Conservation (phyloP, 2,113 vertebrate species). For the Carassius gibelio region DNA sequence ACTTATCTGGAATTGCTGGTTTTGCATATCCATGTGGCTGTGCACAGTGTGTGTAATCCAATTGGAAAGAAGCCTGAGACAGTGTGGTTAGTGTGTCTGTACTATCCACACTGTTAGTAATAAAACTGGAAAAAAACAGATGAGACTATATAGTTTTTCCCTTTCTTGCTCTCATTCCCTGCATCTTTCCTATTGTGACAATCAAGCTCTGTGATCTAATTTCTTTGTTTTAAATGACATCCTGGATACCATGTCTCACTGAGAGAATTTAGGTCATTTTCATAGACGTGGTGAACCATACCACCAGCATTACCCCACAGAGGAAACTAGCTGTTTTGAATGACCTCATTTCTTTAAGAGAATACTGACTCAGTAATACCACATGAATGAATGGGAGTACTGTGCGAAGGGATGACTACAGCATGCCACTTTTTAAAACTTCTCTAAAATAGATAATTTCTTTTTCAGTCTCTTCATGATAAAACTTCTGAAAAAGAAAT, state of each 20-base stretch:
- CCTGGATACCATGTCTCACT: constrained; percentile 10
- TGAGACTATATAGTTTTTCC: not conserved
- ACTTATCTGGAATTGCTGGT: constrained; percentile 22
- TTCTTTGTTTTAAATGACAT: not conserved
- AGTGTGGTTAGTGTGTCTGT: constrained; percentile 22
- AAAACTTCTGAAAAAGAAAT: constrained; percentile 82
- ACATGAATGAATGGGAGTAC: constrained; percentile 1
- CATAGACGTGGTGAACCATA: not conserved
- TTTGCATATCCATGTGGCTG: constrained; percentile 6
- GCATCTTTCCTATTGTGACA: not conserved
- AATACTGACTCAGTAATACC: constrained; percentile 14
- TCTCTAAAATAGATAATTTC: constrained; percentile 14
- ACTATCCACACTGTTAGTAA: not conserved
- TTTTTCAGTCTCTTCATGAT: constrained; percentile 77
- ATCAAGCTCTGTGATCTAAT: not conserved
- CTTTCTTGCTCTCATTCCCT: not conserved
- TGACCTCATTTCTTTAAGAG: constrained; percentile 34
- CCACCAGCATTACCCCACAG: not conserved
- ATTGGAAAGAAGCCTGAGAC: constrained; percentile 1
- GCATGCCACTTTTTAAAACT: not conserved
- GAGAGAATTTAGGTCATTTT: constrained; percentile 21
- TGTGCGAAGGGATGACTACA: not conserved
- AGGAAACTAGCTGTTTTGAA: constrained; percentile 20
- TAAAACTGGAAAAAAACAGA: not conserved
- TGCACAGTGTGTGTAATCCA: not conserved